phyloP scores from a whole-genome alignment of 2,113 vertebrate species.

The Micronisus gabar region DNA sequence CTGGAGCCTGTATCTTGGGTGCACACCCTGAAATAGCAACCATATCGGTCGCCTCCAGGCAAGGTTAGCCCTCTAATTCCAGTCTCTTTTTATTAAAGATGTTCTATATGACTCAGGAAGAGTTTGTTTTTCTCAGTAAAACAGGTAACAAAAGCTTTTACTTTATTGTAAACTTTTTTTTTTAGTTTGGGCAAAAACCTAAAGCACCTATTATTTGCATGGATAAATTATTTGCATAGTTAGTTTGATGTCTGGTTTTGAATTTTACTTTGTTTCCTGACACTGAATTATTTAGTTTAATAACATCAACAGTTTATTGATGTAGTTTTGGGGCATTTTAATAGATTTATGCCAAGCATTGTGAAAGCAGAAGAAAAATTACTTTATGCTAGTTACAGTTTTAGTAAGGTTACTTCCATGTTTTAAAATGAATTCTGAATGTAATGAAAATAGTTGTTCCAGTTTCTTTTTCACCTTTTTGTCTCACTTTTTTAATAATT shows the following conservation, averaged over 20 bases:
- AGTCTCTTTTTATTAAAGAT: neutral
- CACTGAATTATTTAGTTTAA: neutral
- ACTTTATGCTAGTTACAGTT: neutral
- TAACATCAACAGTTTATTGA: neutral
- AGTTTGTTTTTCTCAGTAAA: neutral
- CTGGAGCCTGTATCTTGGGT: rapidly evolving
- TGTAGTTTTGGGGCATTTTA: neutral
- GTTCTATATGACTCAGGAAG: neutral
- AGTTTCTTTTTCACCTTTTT: neutral
- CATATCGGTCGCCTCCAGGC: neutral
- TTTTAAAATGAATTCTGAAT: neutral
- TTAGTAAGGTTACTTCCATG: neutral
- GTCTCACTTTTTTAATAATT: neutral
- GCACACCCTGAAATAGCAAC: neutral
- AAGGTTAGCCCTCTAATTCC: neutral
- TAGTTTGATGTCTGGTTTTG: neutral
- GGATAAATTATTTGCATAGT: neutral
- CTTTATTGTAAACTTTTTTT: neutral
- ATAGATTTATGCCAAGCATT: neutral
- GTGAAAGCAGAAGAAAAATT: neutral
- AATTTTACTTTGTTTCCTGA: neutral
- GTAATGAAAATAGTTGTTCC: neutral
- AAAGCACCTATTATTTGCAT: neutral
- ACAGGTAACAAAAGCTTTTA: neutral
- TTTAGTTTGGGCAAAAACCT: neutral